phyloP scores from a whole-genome alignment of 2,888 invertebrate genomes.

The Notodonta ziczac region DNA sequence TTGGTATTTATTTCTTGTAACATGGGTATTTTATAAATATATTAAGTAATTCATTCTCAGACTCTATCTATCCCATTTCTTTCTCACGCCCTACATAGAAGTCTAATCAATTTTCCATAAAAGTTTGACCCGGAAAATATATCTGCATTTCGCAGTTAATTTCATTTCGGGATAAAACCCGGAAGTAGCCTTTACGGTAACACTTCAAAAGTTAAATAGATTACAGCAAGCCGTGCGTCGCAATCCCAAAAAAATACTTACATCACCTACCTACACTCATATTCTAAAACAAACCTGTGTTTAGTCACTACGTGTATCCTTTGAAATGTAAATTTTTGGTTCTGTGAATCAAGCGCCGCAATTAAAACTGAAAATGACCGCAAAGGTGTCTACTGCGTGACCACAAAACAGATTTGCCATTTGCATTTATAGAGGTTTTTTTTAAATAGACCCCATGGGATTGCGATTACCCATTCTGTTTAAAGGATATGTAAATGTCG shows the following conservation, averaged over 20 bases:
- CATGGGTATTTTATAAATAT: too few relatives aligned
- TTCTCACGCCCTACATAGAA: too few relatives aligned
- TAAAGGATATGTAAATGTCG: background rate
- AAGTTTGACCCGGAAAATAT: too few relatives aligned
- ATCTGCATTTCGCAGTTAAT: too few relatives aligned
- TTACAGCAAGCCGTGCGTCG: background rate
- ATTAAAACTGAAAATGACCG: slow-evolving; percentile 30
- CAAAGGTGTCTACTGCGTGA: background rate
- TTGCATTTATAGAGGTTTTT: slow-evolving; percentile 30
- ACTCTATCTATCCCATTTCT: too few relatives aligned
- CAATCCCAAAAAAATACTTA: background rate
- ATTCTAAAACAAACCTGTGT: slow-evolving; percentile 12
- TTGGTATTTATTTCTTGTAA: too few relatives aligned
- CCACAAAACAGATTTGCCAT: slow-evolving; percentile 23
- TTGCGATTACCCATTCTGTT: slow-evolving; percentile 9
- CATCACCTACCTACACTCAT: background rate
- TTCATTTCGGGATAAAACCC: too few relatives aligned
- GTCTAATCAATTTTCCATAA: too few relatives aligned
- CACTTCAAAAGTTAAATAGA: background rate
- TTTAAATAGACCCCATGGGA: slow-evolving; percentile 15
- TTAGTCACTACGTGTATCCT: slow-evolving; percentile 16
- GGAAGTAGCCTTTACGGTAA: background rate
- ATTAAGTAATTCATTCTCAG: too few relatives aligned
- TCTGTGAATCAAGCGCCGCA: slow-evolving; percentile 25
- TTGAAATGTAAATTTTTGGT: slow-evolving; percentile 38